These are phyloP conservation scores for Trichogramma pretiosum DNA, from an alignment of 1,140 invertebrate genomes.

Conservation along the genomic window DNA sequence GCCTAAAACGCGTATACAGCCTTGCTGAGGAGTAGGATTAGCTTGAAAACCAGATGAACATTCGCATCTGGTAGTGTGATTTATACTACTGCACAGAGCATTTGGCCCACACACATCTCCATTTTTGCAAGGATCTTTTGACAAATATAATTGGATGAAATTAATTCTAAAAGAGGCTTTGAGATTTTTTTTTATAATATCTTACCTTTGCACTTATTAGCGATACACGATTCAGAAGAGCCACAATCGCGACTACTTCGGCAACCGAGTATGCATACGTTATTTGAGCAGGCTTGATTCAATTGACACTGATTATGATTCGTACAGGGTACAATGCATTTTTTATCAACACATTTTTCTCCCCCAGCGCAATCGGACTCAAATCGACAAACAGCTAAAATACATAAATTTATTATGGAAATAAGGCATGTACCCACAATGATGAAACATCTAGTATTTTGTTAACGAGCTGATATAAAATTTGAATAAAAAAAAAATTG, in stretches of 20 bases:
- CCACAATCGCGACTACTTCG: conserved; percentile 72
- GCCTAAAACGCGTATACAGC: conserved; percentile 68
- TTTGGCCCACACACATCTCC: conserved; percentile 76
- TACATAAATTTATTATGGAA: no score
- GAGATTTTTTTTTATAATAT: background rate
- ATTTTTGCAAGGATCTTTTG: conserved; percentile 68
- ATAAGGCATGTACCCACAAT: background rate
- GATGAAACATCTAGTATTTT: conserved; percentile 5
- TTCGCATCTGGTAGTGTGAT: conserved; percentile 63
- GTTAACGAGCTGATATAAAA: no score
- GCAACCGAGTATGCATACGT: conserved; percentile 73
- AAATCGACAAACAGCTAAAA: conserved; percentile 65
- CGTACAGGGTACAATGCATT: conserved; percentile 67
- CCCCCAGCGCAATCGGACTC: conserved; percentile 68
- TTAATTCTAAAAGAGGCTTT: background rate
- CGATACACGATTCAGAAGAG: conserved; percentile 65
- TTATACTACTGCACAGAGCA: conserved; percentile 63
- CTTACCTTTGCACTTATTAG: conserved; percentile 64
- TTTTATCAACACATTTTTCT: conserved; percentile 69
- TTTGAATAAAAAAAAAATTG: no score
- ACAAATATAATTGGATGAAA: conserved; percentile 12
- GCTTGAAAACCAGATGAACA: conserved; percentile 78
- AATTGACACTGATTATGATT: conserved; percentile 70
- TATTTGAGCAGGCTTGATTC: conserved; percentile 70
- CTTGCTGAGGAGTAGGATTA: conserved; percentile 79